phyloP scores from a whole-genome alignment of 2,888 invertebrate genomes.

The Auanema freiburgensis region DNA sequence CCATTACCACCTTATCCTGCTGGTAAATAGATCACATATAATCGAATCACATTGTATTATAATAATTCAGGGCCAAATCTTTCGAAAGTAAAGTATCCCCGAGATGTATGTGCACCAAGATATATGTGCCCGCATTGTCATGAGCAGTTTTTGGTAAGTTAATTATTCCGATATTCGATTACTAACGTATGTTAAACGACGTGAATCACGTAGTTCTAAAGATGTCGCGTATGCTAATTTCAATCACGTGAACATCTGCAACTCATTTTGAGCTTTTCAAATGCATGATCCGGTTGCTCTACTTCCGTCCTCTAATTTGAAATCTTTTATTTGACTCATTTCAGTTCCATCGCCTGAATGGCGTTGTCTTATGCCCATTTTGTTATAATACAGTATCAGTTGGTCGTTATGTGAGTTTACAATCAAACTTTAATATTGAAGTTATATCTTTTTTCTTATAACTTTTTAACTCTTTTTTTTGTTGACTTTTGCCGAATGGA shows the following conservation, averaged over 20 bases:
- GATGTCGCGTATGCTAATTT: constrained; percentile 1
- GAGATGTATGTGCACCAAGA: constrained; percentile 36
- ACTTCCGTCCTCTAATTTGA: background rate
- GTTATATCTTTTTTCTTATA: background rate
- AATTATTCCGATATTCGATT: background rate
- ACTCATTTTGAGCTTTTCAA: too few relatives aligned
- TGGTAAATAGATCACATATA: constrained; percentile 14
- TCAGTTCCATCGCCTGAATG: constrained; percentile 36
- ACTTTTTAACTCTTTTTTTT: background rate
- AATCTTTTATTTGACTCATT: constrained; percentile 1
- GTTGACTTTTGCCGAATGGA: too few relatives aligned
- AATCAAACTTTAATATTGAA: background rate
- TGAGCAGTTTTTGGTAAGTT: constrained; percentile 33
- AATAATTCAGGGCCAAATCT: constrained; percentile 35
- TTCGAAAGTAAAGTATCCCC: constrained; percentile 39
- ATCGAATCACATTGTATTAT: background rate
- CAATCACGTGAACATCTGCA: constrained; percentile 1
- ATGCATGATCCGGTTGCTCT: too few relatives aligned
- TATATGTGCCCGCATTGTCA: constrained; percentile 43
- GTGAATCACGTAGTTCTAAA: too few relatives aligned
- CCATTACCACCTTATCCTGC: constrained; percentile 45
- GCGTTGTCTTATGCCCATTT: constrained; percentile 42
- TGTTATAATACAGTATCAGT: constrained; percentile 41
- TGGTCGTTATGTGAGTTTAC: constrained; percentile 38
- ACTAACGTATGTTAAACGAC: background rate